Conservation (phyloP, 1,140 invertebrate genomes). For the Drosophila parvula region DNA sequence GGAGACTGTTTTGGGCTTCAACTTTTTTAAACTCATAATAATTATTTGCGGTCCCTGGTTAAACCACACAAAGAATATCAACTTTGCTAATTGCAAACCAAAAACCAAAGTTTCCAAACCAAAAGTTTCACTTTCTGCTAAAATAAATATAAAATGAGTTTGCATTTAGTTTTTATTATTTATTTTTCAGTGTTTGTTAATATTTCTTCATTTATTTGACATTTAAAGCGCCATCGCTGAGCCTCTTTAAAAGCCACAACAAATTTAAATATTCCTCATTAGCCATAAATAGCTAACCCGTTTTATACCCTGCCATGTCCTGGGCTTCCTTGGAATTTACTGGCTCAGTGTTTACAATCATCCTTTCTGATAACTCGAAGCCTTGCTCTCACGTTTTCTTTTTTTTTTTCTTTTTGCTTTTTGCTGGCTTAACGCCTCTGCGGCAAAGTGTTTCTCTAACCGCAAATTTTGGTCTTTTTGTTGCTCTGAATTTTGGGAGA, state of each 20-base stretch:
- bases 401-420: not conserved
- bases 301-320: not conserved
- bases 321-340: not conserved
- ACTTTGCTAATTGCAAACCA: too few relatives aligned
- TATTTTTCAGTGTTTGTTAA: too few relatives aligned
- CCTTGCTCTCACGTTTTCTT: not conserved
- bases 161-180: too few relatives aligned
- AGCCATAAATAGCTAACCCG: not conserved
- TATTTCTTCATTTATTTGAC: too few relatives aligned
- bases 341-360: not conserved
- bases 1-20: too few relatives aligned
- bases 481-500: conserved; percentile 6
- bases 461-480: conserved; percentile 16
- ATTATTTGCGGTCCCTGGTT: too few relatives aligned
- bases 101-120: too few relatives aligned
- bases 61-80: too few relatives aligned
- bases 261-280: not conserved
- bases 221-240: not conserved
- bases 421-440: conserved; percentile 11
- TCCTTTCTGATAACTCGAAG: not conserved
- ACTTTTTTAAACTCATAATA: too few relatives aligned
- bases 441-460: conserved; percentile 14
- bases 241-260: not conserved
- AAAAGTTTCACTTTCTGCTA: too few relatives aligned
- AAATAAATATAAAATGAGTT: too few relatives aligned